Evolutionary conservation across 2,113 vertebrate species (phyloP), one percentile per base, ranked within the genome.

Genomic region (Poeciliopsis occidentalis): DNA sequence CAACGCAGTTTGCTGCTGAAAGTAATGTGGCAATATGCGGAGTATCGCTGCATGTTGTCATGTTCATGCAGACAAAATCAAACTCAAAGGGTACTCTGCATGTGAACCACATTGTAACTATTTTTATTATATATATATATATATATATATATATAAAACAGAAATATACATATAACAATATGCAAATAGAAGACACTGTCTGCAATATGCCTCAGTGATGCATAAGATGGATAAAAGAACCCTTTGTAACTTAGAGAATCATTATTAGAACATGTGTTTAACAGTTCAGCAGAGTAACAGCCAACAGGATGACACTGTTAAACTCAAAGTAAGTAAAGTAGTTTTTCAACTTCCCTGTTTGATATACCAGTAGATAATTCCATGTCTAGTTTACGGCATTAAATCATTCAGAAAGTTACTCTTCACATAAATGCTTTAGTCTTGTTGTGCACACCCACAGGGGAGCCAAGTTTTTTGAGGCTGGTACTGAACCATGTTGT

Each of bases 11-110:
- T 80, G 77, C 70, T 57, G 24, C 60, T 66, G 78, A 62, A 75
- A 80, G 77, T 78, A 75, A 85, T 88, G 83, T 76, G 73, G 82
- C 71, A 85, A 74, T 77, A 82, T 85, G 72, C 54, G 44, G 61
- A 77, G 79, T 66, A 47, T 51, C 69, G 24, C 60, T 62, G 30
- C 47, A 62, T 66, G 69, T 68, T 68, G 76, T 80, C 81, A 73
- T 13, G 57, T 85, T 82, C 30, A 71, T 62, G 6, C 24, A 30
- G 51, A n/a, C 31, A 24, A 64, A 57, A 70, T 79, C 29, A 32
- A 15, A 63, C 70, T 12, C 17, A 26, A 26, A 22, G 66, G 32
- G 61, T 66, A 2, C 0, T 4, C 60, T 75, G 2, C 60, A 67
- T 19, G 39, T 75, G 30, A 72, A 67, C 24, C 32, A 27, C 34